Percentiles rank a stretch among this genome's conserved stretches.
These are phyloP conservation scores for Bubalus kerabau DNA, from an alignment of 2,113 vertebrate genomes.

Conservation along the genomic window DNA sequence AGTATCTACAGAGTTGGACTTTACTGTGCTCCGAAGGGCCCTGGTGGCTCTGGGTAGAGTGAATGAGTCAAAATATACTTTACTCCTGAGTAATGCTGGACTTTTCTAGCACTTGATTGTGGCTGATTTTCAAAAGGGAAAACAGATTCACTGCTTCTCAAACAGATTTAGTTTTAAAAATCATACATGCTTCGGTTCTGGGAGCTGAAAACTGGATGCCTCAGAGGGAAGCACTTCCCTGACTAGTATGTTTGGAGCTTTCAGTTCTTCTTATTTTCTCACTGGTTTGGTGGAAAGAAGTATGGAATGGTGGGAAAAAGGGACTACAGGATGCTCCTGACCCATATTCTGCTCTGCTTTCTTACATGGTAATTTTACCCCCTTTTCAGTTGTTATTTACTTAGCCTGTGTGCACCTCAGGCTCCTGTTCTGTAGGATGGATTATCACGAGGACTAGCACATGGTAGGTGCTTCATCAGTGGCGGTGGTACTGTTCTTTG, in stretches of 20 bases:
- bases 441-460: background rate
- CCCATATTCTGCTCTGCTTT: background rate
- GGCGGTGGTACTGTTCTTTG: background rate
- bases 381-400: background rate
- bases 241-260: background rate
- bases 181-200: background rate
- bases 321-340: background rate
- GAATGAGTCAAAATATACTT: background rate
- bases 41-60: background rate
- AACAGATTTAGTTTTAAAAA: background rate
- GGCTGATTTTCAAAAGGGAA: conserved; percentile 21
- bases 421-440: background rate
- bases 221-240: background rate
- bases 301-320: background rate
- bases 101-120: background rate
- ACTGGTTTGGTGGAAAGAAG: background rate
- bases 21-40: background rate
- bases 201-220: background rate
- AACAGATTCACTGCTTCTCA: background rate
- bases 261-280: background rate
- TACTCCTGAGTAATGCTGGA: background rate
- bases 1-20: background rate
- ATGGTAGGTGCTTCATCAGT: background rate
- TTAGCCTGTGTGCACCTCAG: background rate
- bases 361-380: background rate